Conservation (phyloP, 2,888 invertebrate genomes). For the Eupithecia subumbrata region DNA sequence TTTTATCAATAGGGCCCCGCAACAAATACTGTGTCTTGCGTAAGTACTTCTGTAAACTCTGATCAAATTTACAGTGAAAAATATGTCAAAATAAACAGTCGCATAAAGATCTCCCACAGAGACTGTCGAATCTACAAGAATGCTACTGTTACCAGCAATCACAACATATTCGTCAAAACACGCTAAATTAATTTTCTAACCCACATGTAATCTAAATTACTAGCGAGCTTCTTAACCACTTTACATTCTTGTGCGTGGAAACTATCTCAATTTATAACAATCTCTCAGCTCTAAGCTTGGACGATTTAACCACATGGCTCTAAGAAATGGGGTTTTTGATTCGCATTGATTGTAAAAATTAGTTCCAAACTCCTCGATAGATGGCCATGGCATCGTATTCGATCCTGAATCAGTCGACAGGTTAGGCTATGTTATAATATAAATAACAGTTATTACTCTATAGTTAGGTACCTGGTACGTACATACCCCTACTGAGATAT, state of each 20-base stretch:
- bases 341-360: background rate
- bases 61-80: background rate
- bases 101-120: background rate
- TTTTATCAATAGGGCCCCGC: background rate
- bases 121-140: constrained; percentile 1
- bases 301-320: too few species aligned
- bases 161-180: background rate
- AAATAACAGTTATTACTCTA: too few species aligned
- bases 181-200: background rate
- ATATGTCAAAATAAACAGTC: background rate
- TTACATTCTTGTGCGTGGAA: background rate
- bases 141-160: background rate
- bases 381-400: background rate
- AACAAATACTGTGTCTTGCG: background rate
- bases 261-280: background rate
- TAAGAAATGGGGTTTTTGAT: background rate
- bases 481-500: too few species aligned
- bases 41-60: background rate
- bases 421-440: too few species aligned
- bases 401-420: too few species aligned
- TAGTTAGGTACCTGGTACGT: too few species aligned
- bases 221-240: background rate
- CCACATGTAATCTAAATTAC: background rate
- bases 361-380: background rate
- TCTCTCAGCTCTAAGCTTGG: background rate